Conservation (phyloP, 2,797 vertebrate genomes). For the Anguilla marmorata region DNA sequence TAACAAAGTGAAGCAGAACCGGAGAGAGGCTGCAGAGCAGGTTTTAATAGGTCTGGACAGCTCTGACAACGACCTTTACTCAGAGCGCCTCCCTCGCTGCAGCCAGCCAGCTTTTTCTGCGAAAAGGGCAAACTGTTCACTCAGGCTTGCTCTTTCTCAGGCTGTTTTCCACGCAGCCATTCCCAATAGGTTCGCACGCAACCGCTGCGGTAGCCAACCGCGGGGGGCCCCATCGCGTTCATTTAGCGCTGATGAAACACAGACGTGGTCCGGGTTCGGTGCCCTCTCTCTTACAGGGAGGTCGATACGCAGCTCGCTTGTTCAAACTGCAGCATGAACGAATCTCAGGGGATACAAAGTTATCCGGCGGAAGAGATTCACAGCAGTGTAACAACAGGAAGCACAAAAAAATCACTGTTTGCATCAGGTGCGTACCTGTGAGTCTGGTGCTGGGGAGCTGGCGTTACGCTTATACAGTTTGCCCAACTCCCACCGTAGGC, state of each 20-base stretch:
- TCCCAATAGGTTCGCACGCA: background rate
- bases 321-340: background rate
- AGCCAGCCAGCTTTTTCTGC: background rate
- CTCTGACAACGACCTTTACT: background rate
- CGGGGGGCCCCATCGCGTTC: background rate
- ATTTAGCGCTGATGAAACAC: background rate
- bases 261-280: background rate
- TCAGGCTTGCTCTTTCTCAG: background rate
- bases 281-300: background rate
- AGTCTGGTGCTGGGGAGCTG: background rate
- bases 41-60: background rate
- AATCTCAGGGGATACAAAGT: background rate
- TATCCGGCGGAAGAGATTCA: background rate
- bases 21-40: background rate
- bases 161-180: background rate
- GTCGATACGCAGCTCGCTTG: background rate
- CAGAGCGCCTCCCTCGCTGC: background rate
- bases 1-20: too few relatives aligned
- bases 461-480: background rate
- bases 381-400: background rate
- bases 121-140: conserved; percentile 22
- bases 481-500: conserved; percentile 22
- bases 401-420: background rate
- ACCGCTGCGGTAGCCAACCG: background rate
- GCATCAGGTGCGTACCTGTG: conserved; percentile 28